A percentile compares a stretch with the other conserved stretches of the same genome.
phyloP scores from a whole-genome alignment of 1,140 invertebrate species.

The Aphaenogaster ashmeadi region DNA sequence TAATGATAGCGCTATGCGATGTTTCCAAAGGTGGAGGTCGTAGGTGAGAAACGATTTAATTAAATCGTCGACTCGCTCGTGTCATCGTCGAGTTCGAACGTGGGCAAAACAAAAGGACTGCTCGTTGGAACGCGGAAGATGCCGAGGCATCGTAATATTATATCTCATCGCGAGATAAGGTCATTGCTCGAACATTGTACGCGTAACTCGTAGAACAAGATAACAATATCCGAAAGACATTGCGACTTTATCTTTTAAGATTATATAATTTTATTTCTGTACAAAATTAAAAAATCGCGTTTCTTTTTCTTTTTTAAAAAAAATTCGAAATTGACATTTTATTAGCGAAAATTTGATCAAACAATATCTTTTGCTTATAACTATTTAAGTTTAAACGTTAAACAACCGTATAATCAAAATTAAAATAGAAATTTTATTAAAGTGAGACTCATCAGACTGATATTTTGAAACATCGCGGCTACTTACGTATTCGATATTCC shows the following conservation, averaged over 20 bases:
- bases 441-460: not conserved
- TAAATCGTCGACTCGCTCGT: constrained; percentile 65
- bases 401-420: not conserved
- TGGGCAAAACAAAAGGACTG: constrained; percentile 74
- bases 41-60: constrained; percentile 64
- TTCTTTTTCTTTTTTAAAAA: not conserved
- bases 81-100: constrained; percentile 70
- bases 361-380: not conserved
- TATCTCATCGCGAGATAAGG: constrained; percentile 50
- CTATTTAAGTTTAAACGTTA: not conserved
- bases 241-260: not conserved
- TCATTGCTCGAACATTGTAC: constrained; percentile 20
- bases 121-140: constrained; percentile 70
- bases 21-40: constrained; percentile 63
- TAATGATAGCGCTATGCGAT: constrained; percentile 64
- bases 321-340: not conserved
- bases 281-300: not conserved
- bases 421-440: not conserved
- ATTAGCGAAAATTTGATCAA: not conserved
- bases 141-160: constrained; percentile 57
- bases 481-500: not conserved
- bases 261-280: not conserved
- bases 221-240: constrained; percentile 28
- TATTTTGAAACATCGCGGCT: not conserved
- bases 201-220: not conserved